A percentile compares a stretch with the other conserved stretches of the same genome.
phyloP scores from a whole-genome alignment of 2,113 vertebrate genomes.

The Motacilla tschutschensis region DNA sequence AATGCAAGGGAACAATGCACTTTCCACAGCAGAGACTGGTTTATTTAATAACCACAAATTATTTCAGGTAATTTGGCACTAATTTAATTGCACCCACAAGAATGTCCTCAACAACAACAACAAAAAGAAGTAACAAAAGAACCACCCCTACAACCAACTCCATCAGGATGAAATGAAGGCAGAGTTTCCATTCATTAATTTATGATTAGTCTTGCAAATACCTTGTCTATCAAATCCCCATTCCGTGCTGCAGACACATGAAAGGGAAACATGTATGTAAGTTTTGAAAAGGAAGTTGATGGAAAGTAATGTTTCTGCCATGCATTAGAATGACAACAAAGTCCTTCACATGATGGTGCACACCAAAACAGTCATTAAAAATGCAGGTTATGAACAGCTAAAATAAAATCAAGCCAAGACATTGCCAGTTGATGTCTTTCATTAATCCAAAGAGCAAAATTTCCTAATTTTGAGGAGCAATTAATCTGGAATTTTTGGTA shows the following conservation, averaged over 20 bases:
- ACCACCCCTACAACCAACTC: not conserved
- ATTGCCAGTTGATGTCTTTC: not conserved
- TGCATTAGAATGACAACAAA: not conserved
- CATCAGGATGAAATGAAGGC: not conserved
- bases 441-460: not conserved
- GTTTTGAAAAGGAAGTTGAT: conserved; percentile 22
- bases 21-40: conserved; percentile 44
- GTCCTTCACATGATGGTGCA: not conserved
- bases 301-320: not conserved
- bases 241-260: not conserved
- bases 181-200: conserved; percentile 50
- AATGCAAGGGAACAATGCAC: conserved; percentile 27
- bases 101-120: conserved; percentile 26
- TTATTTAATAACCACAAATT: conserved; percentile 65
- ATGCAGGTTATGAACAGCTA: not conserved
- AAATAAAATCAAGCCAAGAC: not conserved
- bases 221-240: conserved; percentile 14
- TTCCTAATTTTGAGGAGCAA: not conserved
- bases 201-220: conserved; percentile 49
- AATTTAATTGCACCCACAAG: conserved; percentile 47
- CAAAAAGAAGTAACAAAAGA: conserved; percentile 42
- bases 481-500: not conserved
- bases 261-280: not conserved
- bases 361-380: conserved; percentile 2
- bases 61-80: conserved; percentile 66